Conservation (phyloP, 2,797 vertebrate species). For the Tragelaphus oryx region DNA sequence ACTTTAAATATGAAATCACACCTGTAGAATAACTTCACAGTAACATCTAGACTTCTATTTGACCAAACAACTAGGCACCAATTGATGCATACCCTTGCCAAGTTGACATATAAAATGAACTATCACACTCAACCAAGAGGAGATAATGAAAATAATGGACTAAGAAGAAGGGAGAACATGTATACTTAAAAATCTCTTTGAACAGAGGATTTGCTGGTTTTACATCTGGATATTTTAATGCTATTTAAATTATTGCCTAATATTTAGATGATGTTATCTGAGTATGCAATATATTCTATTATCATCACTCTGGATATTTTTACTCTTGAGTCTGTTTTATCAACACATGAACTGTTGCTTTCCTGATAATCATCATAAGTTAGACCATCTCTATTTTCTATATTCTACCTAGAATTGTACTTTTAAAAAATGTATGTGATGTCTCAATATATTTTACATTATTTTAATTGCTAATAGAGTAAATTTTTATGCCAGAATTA, state of each 20-base stretch:
- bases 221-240: not conserved
- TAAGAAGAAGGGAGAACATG: not conserved
- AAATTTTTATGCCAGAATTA: not conserved
- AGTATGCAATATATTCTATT: not conserved
- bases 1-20: not conserved
- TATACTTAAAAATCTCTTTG: not conserved
- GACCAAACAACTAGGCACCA: not conserved
- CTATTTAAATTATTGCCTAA: not conserved
- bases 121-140: not conserved
- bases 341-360: not conserved
- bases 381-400: not conserved
- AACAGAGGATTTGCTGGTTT: not conserved
- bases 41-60: not conserved
- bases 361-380: not conserved
- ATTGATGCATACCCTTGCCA: not conserved
- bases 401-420: not conserved
- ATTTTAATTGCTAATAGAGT: not conserved
- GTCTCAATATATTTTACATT: not conserved
- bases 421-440: not conserved
- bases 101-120: not conserved
- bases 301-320: not conserved
- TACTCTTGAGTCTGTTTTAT: not conserved
- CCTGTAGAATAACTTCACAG: not conserved
- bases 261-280: not conserved
- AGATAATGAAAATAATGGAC: not conserved